Evolutionary conservation across 2,888 invertebrate genomes (phyloP), one percentile per base, ranked within the genome.

Genomic region (Chelonus formosanus): DNA sequence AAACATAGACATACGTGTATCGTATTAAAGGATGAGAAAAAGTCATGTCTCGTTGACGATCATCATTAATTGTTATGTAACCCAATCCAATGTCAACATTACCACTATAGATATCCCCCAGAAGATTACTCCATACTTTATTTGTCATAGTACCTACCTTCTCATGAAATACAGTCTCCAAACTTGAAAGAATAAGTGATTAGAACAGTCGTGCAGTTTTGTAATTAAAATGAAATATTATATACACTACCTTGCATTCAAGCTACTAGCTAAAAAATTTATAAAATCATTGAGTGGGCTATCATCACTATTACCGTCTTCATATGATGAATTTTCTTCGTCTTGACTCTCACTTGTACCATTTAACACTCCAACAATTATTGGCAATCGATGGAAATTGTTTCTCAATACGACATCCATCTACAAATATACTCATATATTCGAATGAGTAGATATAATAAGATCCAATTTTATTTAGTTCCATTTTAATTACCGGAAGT

Each of bases 11-110:
- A 82, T 74, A 89, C 89, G 87, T 87, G 34, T 89, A 89, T 72
- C 87, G 87, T 61, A 89, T 86, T n/a, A 90, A 86, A 8, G 89
- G 89, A 74, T 88, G 88, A 52, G 88, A 87, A 70, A 90, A 89
- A 65, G 86, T 85, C 87, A 90, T 88, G 57, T 89, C 87, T 20
- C 85, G 82, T 50, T 86, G 84, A 36, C 87, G 84, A 3, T 88
- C 84, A 1, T 86, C 80, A 56, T 86, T 86, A 0, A 87, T 86
- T 0, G 88, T 88, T 10, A 90, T 88, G 2, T 87, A 88, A 65
- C 89, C 89, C 48, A 89, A 76, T 0, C 88, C 89, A 36, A 90
- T 77, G 73, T 90, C 90, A 6, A 90, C 86, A 1, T 86, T 85
- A 34, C 86, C 86, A 3, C 86, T 85, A 70, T 87, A 85, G 0